phyloP scores from a whole-genome alignment of 2,113 vertebrate genomes.

The Lasiurus borealis region DNA sequence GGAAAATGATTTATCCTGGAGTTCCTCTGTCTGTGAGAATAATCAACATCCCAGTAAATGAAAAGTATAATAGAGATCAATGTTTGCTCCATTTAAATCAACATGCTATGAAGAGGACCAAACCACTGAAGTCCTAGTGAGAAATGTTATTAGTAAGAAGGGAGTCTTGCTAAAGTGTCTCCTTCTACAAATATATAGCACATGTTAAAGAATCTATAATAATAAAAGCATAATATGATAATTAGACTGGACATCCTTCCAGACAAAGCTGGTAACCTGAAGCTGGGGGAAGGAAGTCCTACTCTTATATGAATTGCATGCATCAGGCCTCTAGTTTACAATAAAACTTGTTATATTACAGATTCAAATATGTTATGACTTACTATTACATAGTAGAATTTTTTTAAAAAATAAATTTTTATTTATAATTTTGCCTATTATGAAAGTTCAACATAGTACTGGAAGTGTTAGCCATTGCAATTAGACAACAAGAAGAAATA shows the following conservation, averaged over 20 bases:
- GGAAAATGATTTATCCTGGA: constrained; percentile 27
- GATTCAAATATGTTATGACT: background rate
- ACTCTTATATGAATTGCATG: too few relatives aligned
- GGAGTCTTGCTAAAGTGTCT: background rate
- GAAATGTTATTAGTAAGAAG: constrained; percentile 38
- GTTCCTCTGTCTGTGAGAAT: constrained; percentile 74
- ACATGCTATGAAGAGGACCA: constrained; percentile 38
- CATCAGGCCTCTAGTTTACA: too few relatives aligned
- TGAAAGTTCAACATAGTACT: background rate
- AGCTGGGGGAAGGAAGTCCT: too few relatives aligned
- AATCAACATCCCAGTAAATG: constrained; percentile 72
- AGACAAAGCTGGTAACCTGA: too few relatives aligned
- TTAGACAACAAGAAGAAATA: too few relatives aligned
- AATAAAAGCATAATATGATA: too few relatives aligned
- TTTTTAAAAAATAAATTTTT: background rate
- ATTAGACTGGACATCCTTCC: too few relatives aligned
- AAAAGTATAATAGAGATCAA: constrained; percentile 56
- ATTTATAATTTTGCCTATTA: background rate
- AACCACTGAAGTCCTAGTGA: constrained; percentile 31
- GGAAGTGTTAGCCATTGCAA: too few relatives aligned
- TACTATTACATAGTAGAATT: background rate
- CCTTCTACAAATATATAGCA: background rate
- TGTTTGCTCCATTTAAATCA: constrained; percentile 55
- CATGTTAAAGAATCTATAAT: background rate
- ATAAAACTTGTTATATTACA: background rate